Conservation (phyloP, 2,113 vertebrate species). For the Redunca redunca region DNA sequence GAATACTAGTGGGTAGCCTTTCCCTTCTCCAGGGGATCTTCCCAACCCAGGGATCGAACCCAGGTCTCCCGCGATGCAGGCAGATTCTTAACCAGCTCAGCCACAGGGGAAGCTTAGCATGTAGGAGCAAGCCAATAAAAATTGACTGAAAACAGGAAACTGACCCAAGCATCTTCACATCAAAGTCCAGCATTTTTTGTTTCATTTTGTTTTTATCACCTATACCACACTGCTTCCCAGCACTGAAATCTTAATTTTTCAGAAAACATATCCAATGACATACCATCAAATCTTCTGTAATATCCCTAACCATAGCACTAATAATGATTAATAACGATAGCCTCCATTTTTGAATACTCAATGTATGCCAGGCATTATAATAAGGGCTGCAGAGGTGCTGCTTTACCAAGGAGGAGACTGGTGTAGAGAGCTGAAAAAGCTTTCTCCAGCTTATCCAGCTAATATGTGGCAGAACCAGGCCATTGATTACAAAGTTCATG, state of each 20-base stretch:
- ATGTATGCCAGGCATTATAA: neutral
- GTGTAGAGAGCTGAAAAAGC: neutral
- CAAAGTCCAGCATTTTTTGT: neutral
- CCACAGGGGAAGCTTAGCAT: neutral
- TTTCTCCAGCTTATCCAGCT: neutral
- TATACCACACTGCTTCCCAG: neutral
- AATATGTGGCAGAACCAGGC: neutral
- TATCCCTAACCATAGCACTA: neutral
- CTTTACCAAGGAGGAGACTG: neutral
- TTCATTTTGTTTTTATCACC: slow-evolving; percentile 1
- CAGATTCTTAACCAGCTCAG: neutral
- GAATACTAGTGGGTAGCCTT: neutral
- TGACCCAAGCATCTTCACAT: neutral
- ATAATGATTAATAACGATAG: neutral
- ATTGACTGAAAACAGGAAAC: neutral
- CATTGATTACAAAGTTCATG: neutral
- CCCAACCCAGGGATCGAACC: neutral
- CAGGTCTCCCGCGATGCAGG: neutral
- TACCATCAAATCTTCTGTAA: neutral
- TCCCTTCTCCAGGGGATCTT: neutral
- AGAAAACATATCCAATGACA: neutral
- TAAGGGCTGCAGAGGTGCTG: neutral
- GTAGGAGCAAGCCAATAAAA: neutral
- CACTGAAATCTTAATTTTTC: neutral
- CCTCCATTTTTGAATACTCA: neutral